phyloP scores from a whole-genome alignment of 2,113 vertebrate species.

The Dissostichus mawsoni region DNA sequence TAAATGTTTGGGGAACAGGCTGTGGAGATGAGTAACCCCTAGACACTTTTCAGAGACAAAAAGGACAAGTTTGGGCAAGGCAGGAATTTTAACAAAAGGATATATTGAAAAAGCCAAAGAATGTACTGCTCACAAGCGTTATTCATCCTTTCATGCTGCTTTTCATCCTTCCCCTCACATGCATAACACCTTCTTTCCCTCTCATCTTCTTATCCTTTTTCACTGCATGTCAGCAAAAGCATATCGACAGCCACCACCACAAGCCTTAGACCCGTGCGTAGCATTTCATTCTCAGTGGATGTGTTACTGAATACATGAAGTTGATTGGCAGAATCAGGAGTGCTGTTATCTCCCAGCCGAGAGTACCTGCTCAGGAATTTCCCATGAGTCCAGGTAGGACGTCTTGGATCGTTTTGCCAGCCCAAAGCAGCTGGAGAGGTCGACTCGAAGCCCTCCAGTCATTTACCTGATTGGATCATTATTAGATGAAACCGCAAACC shows the following conservation, averaged over 20 bases:
- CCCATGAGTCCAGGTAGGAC: constrained; percentile 69
- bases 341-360: constrained; percentile 20
- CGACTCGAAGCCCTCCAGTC: constrained; percentile 29
- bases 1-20: constrained; percentile 36
- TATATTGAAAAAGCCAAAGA: constrained; percentile 48
- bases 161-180: constrained; percentile 23
- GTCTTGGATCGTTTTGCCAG: constrained; percentile 34
- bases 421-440: constrained; percentile 34
- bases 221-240: constrained; percentile 73
- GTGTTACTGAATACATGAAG: constrained; percentile 47
- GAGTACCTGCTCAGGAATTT: constrained; percentile 51
- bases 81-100: constrained; percentile 43
- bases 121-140: constrained; percentile 37
- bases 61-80: constrained; percentile 61
- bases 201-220: constrained; percentile 14
- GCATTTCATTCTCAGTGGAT: constrained; percentile 36
- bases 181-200: constrained; percentile 23
- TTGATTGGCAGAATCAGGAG: constrained; percentile 49
- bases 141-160: constrained; percentile 42
- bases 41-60: constrained; percentile 63
- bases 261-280: constrained; percentile 30
- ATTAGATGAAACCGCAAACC: constrained; percentile 61
- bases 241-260: constrained; percentile 38
- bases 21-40: constrained; percentile 34
- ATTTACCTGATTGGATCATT: constrained; percentile 57